Base-by-base conservation (phyloP, 1,140 invertebrate genomes). In the Oncopodura yosiiana region DNA sequence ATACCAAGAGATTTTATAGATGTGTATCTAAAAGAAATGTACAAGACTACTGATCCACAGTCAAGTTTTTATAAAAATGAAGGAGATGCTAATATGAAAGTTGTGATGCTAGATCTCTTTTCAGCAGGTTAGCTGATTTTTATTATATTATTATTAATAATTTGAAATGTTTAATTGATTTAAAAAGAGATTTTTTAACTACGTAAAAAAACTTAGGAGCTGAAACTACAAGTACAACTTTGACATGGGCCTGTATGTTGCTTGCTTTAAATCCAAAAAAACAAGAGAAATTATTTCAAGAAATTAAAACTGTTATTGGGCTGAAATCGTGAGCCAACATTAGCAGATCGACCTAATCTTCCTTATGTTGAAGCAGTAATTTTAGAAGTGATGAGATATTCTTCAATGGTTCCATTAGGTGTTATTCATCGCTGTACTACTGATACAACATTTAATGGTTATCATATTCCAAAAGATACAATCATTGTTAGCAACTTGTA, bases 221-320 rank as follows among this genome's bases (percentile, higher is more conserved):
- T 5, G 74, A 76, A 46, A 89, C 86, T 0, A 89, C 85, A 0
- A 78, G 82, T 34, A 79, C 75, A 27, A 78, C 81, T 0, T 64
- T 90, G 3, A 78, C 81, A 55, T 84, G 88, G 70, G 74, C 78
- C 1, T 70, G 90, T 27, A 71, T 87, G 34, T 73, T 77, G n/a
- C 77, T 86, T 64, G 68, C 83, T 1, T 67, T 80, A 37, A 68
- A 84, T 55, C 75, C 76, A 51, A 74, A 81, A 18, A 69, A 85
- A 2, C 86, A 91, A 67, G 61, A 71, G 0, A 78, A 77, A 64
- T 67, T 86, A 1, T 78, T 78, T 18, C 61, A 77, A 0, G 83
- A 87, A 68, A 74, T 89, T 16, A 74, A 78, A 23, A 63, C 66
- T 0, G 69, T 74, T 3, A 66, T 84, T 14, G 74, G 74, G 0